Conservation (phyloP, 2,113 vertebrate species). For the Galbula dea region DNA sequence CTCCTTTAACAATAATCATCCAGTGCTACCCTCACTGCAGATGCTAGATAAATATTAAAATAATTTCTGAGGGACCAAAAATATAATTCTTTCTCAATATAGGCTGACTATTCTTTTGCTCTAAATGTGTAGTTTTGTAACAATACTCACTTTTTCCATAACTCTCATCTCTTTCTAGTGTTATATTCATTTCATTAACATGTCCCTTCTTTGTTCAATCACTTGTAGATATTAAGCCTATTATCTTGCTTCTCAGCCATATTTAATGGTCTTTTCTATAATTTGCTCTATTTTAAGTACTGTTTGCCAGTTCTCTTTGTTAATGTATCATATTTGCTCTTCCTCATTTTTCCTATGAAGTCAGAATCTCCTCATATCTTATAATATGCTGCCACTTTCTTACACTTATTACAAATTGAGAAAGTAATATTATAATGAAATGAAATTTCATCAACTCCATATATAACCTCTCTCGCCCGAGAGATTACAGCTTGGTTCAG, state of each 20-base stretch:
- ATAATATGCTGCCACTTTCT: not conserved
- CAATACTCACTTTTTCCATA: not conserved
- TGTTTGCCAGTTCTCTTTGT: not conserved
- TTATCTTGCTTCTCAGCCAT: slow-evolving; percentile 28
- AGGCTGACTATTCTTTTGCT: not conserved
- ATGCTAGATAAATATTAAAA: not conserved
- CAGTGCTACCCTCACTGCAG: not conserved
- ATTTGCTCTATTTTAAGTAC: slow-evolving; percentile 45
- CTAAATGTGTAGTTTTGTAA: not conserved
- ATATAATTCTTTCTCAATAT: not conserved
- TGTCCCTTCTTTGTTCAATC: slow-evolving; percentile 2
- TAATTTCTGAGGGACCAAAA: not conserved
- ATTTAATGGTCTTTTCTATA: slow-evolving; percentile 18
- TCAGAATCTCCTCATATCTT: not conserved
- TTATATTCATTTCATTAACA: not conserved
- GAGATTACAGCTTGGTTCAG: not conserved
- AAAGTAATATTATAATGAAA: not conserved
- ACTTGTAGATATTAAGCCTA: not conserved
- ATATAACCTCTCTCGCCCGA: not conserved
- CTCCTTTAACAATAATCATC: not conserved
- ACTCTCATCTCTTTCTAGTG: not conserved
- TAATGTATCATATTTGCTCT: not conserved
- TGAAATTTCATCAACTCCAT: not conserved
- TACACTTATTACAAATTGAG: not conserved
- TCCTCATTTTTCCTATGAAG: not conserved